These are phyloP conservation scores for Centropus unirufus DNA, from an alignment of 2,113 vertebrate species.

Conservation along the genomic window DNA sequence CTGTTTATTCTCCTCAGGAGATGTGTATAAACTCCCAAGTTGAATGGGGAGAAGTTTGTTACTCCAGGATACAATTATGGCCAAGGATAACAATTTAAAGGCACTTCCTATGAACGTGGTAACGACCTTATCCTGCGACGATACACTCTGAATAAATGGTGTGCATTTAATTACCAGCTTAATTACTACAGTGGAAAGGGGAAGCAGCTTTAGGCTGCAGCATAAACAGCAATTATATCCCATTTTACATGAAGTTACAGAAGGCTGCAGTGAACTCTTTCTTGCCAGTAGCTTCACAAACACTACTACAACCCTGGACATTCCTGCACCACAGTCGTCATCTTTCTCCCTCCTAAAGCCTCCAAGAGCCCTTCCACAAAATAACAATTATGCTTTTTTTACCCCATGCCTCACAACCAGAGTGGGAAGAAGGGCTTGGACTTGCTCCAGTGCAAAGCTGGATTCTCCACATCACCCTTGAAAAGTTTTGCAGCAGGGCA, in stretches of 20 bases:
- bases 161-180: background rate
- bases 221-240: background rate
- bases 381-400: background rate
- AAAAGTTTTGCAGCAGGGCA: background rate
- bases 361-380: background rate
- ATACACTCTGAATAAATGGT: background rate
- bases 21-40: background rate
- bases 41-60: background rate
- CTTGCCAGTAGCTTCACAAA: background rate
- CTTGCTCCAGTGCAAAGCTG: background rate
- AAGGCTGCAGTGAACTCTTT: background rate
- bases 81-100: slow-evolving; percentile 11
- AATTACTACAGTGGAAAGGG: background rate
- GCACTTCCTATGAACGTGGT: background rate
- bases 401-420: background rate
- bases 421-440: background rate
- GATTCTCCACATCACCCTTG: background rate
- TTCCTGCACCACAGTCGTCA: background rate
- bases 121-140: slow-evolving; percentile 11
- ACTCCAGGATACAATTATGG: background rate
- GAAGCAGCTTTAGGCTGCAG: slow-evolving; percentile 23
- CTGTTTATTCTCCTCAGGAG: background rate
- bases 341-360: background rate
- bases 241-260: slow-evolving; percentile 7
- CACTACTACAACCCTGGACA: background rate